Evolutionary conservation across 2,113 vertebrate genomes (phyloP).

Genomic region (Propithecus coquereli): DNA sequence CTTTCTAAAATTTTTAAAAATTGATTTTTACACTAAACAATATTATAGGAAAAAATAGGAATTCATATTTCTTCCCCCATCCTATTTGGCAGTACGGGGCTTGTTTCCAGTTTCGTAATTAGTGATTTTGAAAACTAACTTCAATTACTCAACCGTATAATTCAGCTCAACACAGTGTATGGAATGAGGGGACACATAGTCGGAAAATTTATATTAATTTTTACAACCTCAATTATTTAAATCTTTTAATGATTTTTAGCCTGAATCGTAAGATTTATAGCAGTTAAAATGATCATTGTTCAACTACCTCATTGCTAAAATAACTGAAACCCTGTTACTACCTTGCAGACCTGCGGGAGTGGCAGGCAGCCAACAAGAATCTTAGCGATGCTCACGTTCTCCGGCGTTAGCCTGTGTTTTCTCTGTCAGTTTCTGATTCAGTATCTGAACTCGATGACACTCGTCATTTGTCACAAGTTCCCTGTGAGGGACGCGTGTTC

Average conservation of each 20-base stretch:
- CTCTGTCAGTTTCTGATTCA: background rate
- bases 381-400: background rate
- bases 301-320: background rate
- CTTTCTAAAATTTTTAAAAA: background rate
- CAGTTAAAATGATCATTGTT: background rate
- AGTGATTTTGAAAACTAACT: conserved; percentile 19
- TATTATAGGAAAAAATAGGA: background rate
- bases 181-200: background rate
- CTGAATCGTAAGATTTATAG: background rate
- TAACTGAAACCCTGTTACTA: background rate
- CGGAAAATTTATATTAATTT: background rate
- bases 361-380: background rate
- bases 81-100: background rate
- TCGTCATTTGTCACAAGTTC: background rate
- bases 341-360: background rate
- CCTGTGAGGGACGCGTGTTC: background rate
- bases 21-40: background rate
- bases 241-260: background rate
- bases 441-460: background rate
- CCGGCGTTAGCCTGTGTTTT: background rate
- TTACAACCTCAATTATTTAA: background rate
- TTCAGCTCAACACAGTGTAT: background rate
- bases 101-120: background rate
- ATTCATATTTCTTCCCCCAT: background rate
- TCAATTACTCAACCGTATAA: background rate